phyloP scores from a whole-genome alignment of 2,797 vertebrate species.

The Acrossocheilus fasciatus region DNA sequence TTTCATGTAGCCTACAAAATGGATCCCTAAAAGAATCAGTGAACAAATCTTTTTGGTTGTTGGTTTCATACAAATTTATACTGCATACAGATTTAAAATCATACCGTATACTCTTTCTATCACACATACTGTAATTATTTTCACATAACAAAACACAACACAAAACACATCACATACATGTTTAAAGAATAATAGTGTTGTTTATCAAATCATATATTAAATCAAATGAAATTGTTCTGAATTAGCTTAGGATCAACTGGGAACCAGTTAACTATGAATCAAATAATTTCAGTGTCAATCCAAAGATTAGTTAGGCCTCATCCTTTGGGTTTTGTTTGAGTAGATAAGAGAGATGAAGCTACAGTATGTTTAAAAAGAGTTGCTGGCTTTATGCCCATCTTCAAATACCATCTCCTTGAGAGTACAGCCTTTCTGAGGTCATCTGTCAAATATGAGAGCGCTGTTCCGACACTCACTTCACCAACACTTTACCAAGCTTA shows the following conservation, averaged over 20 bases:
- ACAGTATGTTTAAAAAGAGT: not conserved
- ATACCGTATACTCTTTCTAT: too few relatives aligned
- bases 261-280: not conserved
- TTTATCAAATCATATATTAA: not conserved
- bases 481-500: conserved; percentile 26
- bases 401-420: conserved; percentile 22
- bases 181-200: not conserved
- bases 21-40: not conserved
- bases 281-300: not conserved
- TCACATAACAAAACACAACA: too few relatives aligned
- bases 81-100: too few relatives aligned
- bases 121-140: too few relatives aligned
- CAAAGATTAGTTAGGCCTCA: not conserved
- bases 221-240: not conserved
- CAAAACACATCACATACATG: not conserved
- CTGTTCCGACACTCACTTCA: conserved; percentile 47
- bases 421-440: conserved; percentile 6
- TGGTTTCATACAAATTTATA: too few relatives aligned
- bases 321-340: not conserved
- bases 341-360: not conserved
- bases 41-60: not conserved
- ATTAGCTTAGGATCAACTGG: not conserved
- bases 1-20: not conserved
- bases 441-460: conserved; percentile 49
- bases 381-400: conserved; percentile 9